Evolutionary conservation across 2,888 invertebrate genomes (phyloP), one percentile per base, ranked within the genome.

Genomic region (Ernsta delagoae): DNA sequence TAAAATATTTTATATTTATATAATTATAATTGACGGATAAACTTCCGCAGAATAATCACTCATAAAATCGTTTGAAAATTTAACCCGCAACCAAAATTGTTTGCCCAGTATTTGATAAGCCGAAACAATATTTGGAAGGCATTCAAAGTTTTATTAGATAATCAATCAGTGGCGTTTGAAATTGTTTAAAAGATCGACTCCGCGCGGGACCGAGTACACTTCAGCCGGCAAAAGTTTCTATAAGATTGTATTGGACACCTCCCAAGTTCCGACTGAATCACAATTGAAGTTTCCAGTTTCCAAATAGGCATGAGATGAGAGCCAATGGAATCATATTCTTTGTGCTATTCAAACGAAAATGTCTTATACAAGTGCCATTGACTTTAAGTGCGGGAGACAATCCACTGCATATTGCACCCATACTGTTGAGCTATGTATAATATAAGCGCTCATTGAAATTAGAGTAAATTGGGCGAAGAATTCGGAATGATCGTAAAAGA

Each of bases 191-290:
- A 68, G 67, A 68, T 68, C 67, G 60, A 48, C 45, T 60, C 53
- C 16, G 16, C 36, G 54, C 48, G 62, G 36, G 45, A 61, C 48
- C 54, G 41, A 43, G 16, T 16, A 12, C 12, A 12, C 59, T 50
- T 59, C 16, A n/a, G 59, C 59, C 78, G 86, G 71, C 74, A 45
- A 79, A 91, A 91, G 86, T 90, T 90, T 86, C 82, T 82, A 89
- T 87, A 86, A 87, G 87, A 90, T 90, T 90, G 88, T 89, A 88
- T 90, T 91, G 91, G 91, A 89, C 76, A 79, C 81, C 81, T 76
- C 86, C 91, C 90, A 91, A 90, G 79, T 86, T 82, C 75, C 72
- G 75, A 77, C 77, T 75, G 78, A 75, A 78, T 78, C 78, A 73
- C 74, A 75, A 65, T 70, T 69, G 74, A 75, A 80, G 78, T 79